Conservation (phyloP, 1,140 invertebrate species). For the Planococcus citri region DNA sequence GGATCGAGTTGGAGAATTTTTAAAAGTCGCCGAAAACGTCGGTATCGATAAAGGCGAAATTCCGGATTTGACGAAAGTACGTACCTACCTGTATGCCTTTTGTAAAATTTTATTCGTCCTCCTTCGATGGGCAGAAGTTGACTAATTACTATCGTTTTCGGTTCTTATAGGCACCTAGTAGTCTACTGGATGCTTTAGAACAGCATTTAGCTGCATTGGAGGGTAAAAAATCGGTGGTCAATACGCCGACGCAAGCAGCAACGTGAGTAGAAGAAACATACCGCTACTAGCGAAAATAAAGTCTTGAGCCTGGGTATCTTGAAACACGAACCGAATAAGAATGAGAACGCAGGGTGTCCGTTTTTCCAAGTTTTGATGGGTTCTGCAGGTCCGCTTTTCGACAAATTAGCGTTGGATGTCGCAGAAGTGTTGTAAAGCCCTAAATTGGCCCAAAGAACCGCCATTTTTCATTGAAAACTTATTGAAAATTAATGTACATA, state of each 20-base stretch:
- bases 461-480: no score
- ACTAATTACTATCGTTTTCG: background rate
- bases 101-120: no score
- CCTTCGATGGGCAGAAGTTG: background rate
- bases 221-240: constrained; percentile 77
- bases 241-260: constrained; percentile 69
- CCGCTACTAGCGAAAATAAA: background rate
- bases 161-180: constrained; percentile 72
- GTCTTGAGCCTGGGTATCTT: no score
- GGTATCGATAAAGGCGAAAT: constrained; percentile 99
- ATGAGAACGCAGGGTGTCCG: no score
- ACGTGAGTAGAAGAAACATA: constrained; percentile 45
- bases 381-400: no score
- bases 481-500: no score
- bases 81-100: constrained; percentile 18
- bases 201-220: constrained; percentile 88
- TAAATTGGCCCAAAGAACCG: no score
- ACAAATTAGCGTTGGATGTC: no score
- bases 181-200: constrained; percentile 91
- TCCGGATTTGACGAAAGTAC: constrained; percentile 89
- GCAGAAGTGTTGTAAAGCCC: no score
- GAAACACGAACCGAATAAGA: no score
- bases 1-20: constrained; percentile 96
- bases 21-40: constrained; percentile 95
- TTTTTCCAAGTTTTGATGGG: no score